phyloP scores from a whole-genome alignment of 2,888 invertebrate species.

The Drosophila basisetae region DNA sequence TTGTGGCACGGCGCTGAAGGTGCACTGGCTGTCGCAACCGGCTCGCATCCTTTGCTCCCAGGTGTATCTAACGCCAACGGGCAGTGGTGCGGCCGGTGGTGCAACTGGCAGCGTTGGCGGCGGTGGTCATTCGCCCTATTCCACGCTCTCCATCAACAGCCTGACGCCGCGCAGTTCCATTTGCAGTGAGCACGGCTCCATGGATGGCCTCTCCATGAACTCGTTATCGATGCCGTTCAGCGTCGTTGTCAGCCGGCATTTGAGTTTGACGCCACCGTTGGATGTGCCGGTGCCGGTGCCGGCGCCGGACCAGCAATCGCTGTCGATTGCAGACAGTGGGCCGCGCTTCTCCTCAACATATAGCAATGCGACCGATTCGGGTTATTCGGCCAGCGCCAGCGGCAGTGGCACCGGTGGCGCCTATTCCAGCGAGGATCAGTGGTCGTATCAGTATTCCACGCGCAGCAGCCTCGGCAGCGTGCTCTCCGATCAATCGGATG shows the following conservation, averaged over 20 bases:
- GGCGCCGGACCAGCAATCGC: conserved; percentile 64
- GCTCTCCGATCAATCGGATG: conserved; percentile 82
- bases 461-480: conserved; percentile 85
- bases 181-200: conserved; percentile 83
- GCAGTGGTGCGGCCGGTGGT: conserved; percentile 32
- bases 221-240: conserved; percentile 84
- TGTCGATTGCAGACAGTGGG: conserved; percentile 71
- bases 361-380: conserved; percentile 84
- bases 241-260: conserved; percentile 76
- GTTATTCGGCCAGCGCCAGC: conserved; percentile 84
- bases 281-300: conserved; percentile 78
- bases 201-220: conserved; percentile 84
- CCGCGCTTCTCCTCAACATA: conserved; percentile 82
- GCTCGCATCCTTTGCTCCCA: conserved; percentile 87
- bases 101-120: conserved; percentile 20
- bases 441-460: conserved; percentile 85
- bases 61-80: conserved; percentile 87
- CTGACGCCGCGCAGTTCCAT: conserved; percentile 84
- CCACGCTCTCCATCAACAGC: conserved; percentile 77
- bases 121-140: conserved; percentile 75
- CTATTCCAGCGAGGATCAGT: conserved; percentile 82
- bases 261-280: conserved; percentile 82
- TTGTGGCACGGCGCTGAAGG: conserved; percentile 94
- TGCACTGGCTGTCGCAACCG: conserved; percentile 86
- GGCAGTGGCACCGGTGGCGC: conserved; percentile 59